phyloP scores from a whole-genome alignment of 1,140 invertebrate species.

The Hylaeus anthracinus region DNA sequence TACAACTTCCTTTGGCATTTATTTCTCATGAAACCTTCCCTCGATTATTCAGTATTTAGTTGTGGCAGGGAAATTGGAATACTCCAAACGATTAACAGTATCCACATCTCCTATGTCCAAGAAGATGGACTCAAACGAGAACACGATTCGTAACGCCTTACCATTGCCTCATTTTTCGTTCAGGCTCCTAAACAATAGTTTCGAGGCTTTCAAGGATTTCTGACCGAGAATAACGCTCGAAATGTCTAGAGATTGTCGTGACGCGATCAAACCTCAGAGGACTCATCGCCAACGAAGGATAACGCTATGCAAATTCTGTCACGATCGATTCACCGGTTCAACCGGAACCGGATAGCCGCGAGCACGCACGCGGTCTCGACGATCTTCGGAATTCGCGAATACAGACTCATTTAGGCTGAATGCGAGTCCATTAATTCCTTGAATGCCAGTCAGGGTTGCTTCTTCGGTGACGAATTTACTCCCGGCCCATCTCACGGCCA shows the following conservation, averaged over 20 bases:
- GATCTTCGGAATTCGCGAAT: conserved; percentile 16
- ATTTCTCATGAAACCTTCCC: neutral
- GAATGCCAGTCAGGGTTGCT: neutral
- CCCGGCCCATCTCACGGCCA: too few relatives aligned
- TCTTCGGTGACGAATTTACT: neutral
- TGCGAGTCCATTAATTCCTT: conserved; percentile 7
- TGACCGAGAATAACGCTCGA: neutral
- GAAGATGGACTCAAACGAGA: too few relatives aligned
- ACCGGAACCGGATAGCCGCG: conserved; percentile 28
- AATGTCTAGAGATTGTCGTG: neutral
- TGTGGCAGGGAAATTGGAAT: too few relatives aligned
- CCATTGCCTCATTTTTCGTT: too few relatives aligned
- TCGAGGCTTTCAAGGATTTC: too few relatives aligned
- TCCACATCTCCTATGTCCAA: too few relatives aligned
- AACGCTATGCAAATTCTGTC: conserved; percentile 42
- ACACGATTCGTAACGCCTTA: too few relatives aligned
- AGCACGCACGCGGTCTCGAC: neutral
- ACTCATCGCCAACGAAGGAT: neutral
- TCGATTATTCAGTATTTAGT: too few relatives aligned
- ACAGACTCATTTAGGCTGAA: conserved; percentile 1
- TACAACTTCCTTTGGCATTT: too few relatives aligned
- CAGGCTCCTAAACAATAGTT: too few relatives aligned
- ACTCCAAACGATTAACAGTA: too few relatives aligned
- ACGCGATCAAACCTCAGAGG: neutral
- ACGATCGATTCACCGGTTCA: conserved; percentile 43